Base-by-base conservation (phyloP, 37 sponge, comb jelly and placozoan species). In the Cladorhizidae sp. region DNA sequence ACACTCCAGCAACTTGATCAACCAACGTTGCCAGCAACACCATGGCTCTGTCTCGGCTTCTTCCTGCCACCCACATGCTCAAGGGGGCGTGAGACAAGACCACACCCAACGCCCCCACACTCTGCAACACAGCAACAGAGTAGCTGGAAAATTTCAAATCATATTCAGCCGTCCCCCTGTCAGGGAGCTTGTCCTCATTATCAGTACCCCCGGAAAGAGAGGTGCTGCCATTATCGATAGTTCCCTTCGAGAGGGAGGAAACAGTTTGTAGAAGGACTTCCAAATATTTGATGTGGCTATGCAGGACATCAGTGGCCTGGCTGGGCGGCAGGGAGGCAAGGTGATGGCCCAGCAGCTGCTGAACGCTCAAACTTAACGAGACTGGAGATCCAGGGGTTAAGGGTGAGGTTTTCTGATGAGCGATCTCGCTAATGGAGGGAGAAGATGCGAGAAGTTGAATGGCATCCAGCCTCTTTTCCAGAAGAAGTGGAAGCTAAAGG, bases 261-360 rank as follows among this genome's bases (percentile, higher is more conserved):
- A 71, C 49, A 9, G 3, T 3, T 2, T 22, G 31, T 8, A 62
- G 23, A 22, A 40, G 22, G 22, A 55, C 69, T 37, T 32, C 5
- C 35, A 79, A 35, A 23, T 79, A 31, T 11, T 8, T 32, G 38
- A 36, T 20, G 18, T 64, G 39, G 7, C 12, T 25, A 8, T 79
- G 68, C n/a, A 79, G 55, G 36, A 67, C 45, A 1, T 79, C 80
- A 14, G 49, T 31, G n/a, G 45, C 17, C 69, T 79, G 80, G 0
- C 80, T 70, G 1, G 80, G 80, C 18, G 80, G 80, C 21, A 79
- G 57, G 25, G 61, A 42, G 11, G 77, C 52, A 33, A 76, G 1
- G 26, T 61, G 63, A 28, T 58, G 9, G 28, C 25, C 77, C 40
- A 76, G 43, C 1, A 61, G 5, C 25, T 22, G 62, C 77, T 76